Base-by-base conservation (phyloP, 1,140 invertebrate genomes). In the Atopsyche davidsoni region DNA sequence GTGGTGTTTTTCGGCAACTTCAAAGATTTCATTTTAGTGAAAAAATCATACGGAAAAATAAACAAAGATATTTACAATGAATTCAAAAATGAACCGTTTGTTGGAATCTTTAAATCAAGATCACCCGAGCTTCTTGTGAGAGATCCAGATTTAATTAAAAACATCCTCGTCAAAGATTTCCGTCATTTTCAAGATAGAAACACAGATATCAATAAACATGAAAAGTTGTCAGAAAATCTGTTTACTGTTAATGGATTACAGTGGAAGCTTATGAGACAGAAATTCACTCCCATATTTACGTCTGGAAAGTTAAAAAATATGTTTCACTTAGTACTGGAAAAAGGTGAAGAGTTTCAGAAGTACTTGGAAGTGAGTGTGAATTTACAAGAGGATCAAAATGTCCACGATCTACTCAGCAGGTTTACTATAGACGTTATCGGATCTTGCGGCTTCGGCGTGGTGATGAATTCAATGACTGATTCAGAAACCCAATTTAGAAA, bases 131-230 rank as follows among this genome's bases (percentile, higher is more conserved):
- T 79, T 4, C 53, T 80, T 3, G 50, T 79, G 0, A 57, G 68
- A 4, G 76, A 79, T 64, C 69, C 73, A 7, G 72, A 76, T 16
- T 38, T 79, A 3, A 67, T 76, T 2, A 76, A 76, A 51, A 40
- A 62, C n/a, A 69, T 81, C 22, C 52, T 79, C 0, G 63, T 79
- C 1, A 75, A 73, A 57, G 73, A 81, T 60, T 80, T 79, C 49
- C 23, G 72, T n/a, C 57, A 68, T 50, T 80, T 81, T 54, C 45
- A 60, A 1, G 63, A 76, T 53, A 61, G 73, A 41, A 58, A 61
- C 1, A 10, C 21, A 6, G 46, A 42, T 6, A n/a, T 18, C 9
- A 52, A 57, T 9, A 54, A 62, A 4, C 46, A 48, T 4, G 62
- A 64, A 47, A 58, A 58, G 7, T 19, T 65, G 3, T 57, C 50